Evolutionary conservation across 1,140 invertebrate genomes (phyloP), one percentile per base, ranked within the genome.

Genomic region (Zaprionus nigranus): DNA sequence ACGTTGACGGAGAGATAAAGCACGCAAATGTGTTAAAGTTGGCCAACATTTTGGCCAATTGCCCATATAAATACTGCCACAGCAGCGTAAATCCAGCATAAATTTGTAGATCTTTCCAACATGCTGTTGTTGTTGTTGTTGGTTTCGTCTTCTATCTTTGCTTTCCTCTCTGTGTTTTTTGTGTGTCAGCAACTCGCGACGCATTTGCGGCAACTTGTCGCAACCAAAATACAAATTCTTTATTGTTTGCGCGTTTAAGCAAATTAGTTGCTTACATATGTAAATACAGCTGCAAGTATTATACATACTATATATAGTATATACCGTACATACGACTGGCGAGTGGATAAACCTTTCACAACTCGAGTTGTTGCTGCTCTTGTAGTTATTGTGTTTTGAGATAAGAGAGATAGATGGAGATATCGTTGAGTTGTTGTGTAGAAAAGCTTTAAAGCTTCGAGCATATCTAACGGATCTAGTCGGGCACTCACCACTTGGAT

Each of bases 11-110:
- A 66, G 51, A 78, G 68, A 75, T 77, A 79, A 82, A 82, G 79
- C 83, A 78, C 77, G 80, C 80, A 87, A 87, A 87, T 87, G 83
- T 88, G 76, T 79, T 78, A 57, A 64, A 78, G 34, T 63, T 69
- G 84, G 68, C 78, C 80, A 82, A 73, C 81, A 78, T 87, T 87
- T 88, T 87, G 84, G 84, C 71, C 85, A 70, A 90, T 71, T 90
- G 85, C 81, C 85, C 81, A 87, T 87, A 85, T 86, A 88, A 75
- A 87, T 84, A 74, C 46, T 67, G 56, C 71, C 53, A 36, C 24
- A 51, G 40, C 40, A 34, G 69, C 63, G 57, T 82, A 73, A 74
- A 54, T 84, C 28, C 57, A 74, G 85, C 84, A 90, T 75, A 87
- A 78, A 83, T 88, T 87, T 83, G 63, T 72, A 88, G 81, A 84